phyloP scores from a whole-genome alignment of 2,888 invertebrate species.

The Ornithoptera priamus region DNA sequence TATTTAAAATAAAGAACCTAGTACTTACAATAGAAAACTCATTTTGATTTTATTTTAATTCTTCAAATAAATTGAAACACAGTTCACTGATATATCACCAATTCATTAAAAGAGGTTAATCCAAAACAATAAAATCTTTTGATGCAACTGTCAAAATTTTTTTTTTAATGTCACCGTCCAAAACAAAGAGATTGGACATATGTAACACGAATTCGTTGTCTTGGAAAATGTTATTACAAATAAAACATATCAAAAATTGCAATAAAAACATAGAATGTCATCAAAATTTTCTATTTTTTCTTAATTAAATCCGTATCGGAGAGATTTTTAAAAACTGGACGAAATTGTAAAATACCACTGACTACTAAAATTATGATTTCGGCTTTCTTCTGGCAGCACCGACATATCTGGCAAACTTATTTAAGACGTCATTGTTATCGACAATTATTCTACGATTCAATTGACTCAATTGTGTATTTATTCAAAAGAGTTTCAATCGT shows the following conservation, averaged over 20 bases:
- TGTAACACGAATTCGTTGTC: background rate
- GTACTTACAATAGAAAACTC: constrained; percentile 84
- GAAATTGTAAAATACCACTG: too few relatives aligned
- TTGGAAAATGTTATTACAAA: background rate
- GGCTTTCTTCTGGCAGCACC: background rate
- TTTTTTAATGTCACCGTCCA: constrained; percentile 24
- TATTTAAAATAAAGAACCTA: constrained; percentile 19
- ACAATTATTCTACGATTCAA: background rate
- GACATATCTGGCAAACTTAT: background rate
- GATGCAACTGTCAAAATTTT: constrained; percentile 46
- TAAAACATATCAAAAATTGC: too few relatives aligned
- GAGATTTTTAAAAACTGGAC: too few relatives aligned
- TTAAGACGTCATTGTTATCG: constrained; percentile 19
- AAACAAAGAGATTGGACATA: background rate
- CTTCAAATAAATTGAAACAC: constrained; percentile 41
- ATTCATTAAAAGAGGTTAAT: constrained; percentile 58
- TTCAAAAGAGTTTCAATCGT: background rate
- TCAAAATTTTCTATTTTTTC: too few relatives aligned
- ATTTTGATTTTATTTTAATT: constrained; percentile 57
- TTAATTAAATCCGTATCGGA: too few relatives aligned
- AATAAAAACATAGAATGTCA: too few relatives aligned
- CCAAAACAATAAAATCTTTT: constrained; percentile 40
- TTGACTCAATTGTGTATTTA: constrained; percentile 3
- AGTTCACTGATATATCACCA: constrained; percentile 51
- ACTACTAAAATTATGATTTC: too few relatives aligned